A percentile compares a stretch with the other conserved stretches of the same genome.
These are phyloP conservation scores for Stegastes partitus DNA, from an alignment of 2,113 vertebrate species.

Conservation along the genomic window DNA sequence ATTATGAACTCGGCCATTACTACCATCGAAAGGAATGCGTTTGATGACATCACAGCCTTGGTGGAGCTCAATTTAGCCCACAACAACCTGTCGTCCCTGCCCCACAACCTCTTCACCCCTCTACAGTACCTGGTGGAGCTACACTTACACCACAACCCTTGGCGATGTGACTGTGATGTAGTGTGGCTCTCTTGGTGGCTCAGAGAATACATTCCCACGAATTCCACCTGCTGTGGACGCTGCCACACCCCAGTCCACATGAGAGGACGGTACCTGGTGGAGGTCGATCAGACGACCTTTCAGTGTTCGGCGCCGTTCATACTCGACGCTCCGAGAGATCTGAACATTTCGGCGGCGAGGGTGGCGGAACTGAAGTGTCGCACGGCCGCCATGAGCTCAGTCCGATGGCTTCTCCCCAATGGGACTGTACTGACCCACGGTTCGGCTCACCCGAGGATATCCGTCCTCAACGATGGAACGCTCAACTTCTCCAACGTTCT, in stretches of 20 bases:
- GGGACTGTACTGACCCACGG: slow-evolving; percentile 96
- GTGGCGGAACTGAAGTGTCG: slow-evolving; percentile 95
- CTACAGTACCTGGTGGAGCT: slow-evolving; percentile 96
- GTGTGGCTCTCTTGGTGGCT: slow-evolving; percentile 98
- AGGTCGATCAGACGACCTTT: slow-evolving; percentile 95
- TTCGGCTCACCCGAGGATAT: slow-evolving; percentile 92
- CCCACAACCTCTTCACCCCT: slow-evolving; percentile 97
- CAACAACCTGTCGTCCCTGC: slow-evolving; percentile 96
- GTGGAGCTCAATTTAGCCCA: slow-evolving; percentile 99
- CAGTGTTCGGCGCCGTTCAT: slow-evolving; percentile 97
- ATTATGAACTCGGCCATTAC: slow-evolving; percentile 98
- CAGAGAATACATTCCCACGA: slow-evolving; percentile 96
- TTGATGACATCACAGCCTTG: slow-evolving; percentile 95
- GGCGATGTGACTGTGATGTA: slow-evolving; percentile 97
- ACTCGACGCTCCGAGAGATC: slow-evolving; percentile 93
- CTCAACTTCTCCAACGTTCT: slow-evolving; percentile 96
- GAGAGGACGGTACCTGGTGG: slow-evolving; percentile 93
- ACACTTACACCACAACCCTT: slow-evolving; percentile 98
- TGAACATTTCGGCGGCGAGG: slow-evolving; percentile 96
- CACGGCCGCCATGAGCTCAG: slow-evolving; percentile 95
- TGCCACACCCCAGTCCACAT: slow-evolving; percentile 94
- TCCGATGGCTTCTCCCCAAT: slow-evolving; percentile 95
- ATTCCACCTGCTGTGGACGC: slow-evolving; percentile 97
- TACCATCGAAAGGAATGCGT: slow-evolving; percentile 95
- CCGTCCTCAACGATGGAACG: slow-evolving; percentile 95